Evolutionary conservation across 2,888 invertebrate genomes (phyloP), one percentile per base, ranked within the genome.

Genomic region (Protodeltote pygarga): DNA sequence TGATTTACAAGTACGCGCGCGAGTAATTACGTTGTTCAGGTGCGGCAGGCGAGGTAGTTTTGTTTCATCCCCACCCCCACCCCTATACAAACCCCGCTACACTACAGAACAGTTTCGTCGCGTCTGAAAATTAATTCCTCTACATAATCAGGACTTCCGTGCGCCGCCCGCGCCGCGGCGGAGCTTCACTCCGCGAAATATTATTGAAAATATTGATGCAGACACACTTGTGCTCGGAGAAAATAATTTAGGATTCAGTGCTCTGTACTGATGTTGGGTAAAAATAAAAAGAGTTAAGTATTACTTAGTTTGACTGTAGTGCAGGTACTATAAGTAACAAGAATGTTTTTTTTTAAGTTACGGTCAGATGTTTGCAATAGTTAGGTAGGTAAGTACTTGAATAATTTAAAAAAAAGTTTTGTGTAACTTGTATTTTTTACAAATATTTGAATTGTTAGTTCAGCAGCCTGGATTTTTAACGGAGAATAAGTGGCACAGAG

Each of bases 81-180:
- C 47, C 49, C 42, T 41, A 52, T 40, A 15, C 37, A 19, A 47
- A 51, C 41, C 53, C 47, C 29, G 61, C 71, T 67, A 65, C 77
- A 79, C 82, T 79, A 81, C 83, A 79, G 80, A 77, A 76, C 81
- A 85, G 89, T 87, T 87, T 89, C 87, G 88, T 88, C 88, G 90
- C 87, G 87, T 78, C 87, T 86, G 89, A 85, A 89, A 92, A 92
- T 92, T 92, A 92, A 92, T 91, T 92, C 89, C 89, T 91, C 90
- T 89, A 91, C 89, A 85, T 91, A 92, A 92, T 92, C 90, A 91
- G 80, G 87, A 91, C 79, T 89, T 92, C 88, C 89, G 89, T 77
- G 77, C 52, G 37, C 27, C 45, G 32, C 41, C 66, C 73, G 63
- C 70, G 65, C 68, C 72, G 39, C 51, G 47, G 46, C 44, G 83